Conservation (phyloP, 2,113 vertebrate species). For the Salvelinus namaycush region DNA sequence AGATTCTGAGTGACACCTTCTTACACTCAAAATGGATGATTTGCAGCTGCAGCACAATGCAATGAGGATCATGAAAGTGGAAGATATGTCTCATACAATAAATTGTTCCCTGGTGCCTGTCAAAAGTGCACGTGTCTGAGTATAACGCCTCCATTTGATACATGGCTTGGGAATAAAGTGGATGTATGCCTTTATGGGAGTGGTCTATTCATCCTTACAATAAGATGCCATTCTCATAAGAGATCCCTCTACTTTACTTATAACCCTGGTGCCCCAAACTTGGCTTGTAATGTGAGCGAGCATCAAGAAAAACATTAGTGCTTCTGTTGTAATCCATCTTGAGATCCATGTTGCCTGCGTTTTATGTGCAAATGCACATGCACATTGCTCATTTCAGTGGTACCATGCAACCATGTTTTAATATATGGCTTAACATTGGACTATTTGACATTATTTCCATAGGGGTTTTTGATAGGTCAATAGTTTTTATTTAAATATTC, state of each 20-base stretch:
- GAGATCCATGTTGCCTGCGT: no score
- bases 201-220: slow-evolving; percentile 4
- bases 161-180: slow-evolving; percentile 1
- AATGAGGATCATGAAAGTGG: slow-evolving; percentile 8
- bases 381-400: no score
- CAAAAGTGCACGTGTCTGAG: slow-evolving; percentile 9
- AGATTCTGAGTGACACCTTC: slow-evolving; percentile 18
- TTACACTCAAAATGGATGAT: slow-evolving; percentile 9
- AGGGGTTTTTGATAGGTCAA: no score
- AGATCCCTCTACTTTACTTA: background rate
- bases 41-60: background rate
- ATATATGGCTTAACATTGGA: no score
- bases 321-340: no score
- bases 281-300: background rate
- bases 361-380: no score
- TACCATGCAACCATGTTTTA: no score
- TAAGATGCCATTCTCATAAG: slow-evolving; percentile 5
- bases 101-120: slow-evolving; percentile 16
- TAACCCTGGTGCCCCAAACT: background rate
- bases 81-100: slow-evolving; percentile 5
- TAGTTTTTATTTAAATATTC: no score
- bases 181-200: background rate
- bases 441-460: no score
- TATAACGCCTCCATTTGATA: slow-evolving; percentile 9
- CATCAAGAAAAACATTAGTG: background rate